Evolutionary conservation across 2,888 invertebrate species (phyloP).

Genomic region (Yponomeuta evonymella): DNA sequence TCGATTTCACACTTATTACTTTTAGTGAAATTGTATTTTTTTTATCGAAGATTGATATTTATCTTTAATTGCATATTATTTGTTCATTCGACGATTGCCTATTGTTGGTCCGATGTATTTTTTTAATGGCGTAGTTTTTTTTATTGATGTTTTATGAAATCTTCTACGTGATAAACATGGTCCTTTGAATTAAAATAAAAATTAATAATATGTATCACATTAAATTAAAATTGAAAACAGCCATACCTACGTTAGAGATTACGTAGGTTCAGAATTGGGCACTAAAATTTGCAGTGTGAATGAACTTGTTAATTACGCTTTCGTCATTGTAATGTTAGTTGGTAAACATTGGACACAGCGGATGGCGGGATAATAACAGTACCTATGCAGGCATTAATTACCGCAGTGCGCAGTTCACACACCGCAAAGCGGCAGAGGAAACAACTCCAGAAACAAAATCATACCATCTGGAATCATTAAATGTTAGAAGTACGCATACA

Average conservation of each 20-base stretch:
- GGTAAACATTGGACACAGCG: slow-evolving; percentile 8
- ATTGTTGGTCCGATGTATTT: neutral
- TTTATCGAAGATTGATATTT: neutral
- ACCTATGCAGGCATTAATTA: slow-evolving; percentile 40
- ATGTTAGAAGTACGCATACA: neutral
- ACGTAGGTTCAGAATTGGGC: too few relatives aligned
- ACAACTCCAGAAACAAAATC: slow-evolving; percentile 12
- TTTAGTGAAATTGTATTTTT: slow-evolving; percentile 5
- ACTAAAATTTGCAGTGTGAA: slow-evolving; percentile 1
- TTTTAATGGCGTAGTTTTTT: neutral
- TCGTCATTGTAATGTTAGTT: slow-evolving; percentile 7
- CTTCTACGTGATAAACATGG: neutral
- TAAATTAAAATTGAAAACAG: too few relatives aligned
- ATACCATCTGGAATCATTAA: neutral
- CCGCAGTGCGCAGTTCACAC: slow-evolving; percentile 40
- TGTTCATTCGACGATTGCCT: neutral
- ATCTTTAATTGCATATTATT: neutral
- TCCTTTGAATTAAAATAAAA: too few relatives aligned
- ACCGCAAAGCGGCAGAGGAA: slow-evolving; percentile 26
- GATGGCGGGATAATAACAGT: slow-evolving; percentile 15
- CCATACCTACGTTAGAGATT: too few relatives aligned
- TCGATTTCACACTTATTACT: slow-evolving; percentile 14
- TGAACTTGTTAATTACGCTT: neutral
- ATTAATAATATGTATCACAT: too few relatives aligned
- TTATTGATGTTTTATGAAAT: neutral